phyloP scores from a whole-genome alignment of 2,113 vertebrate species.

The Vimba vimba region DNA sequence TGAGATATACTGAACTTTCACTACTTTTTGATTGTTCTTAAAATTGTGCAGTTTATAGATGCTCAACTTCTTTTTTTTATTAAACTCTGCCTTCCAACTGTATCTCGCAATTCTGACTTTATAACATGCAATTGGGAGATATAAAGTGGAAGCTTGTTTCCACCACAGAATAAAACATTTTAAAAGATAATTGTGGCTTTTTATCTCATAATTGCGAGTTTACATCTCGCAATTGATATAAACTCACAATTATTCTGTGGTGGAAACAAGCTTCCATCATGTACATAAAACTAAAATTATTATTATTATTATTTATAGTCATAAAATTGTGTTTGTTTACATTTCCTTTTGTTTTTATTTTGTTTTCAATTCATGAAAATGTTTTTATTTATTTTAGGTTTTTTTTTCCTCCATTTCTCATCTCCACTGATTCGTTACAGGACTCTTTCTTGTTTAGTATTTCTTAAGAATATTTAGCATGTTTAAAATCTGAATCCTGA shows the following conservation, averaged over 20 bases:
- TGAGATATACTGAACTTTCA: conserved; percentile 5
- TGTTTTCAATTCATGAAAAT: not conserved
- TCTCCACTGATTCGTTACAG: not conserved
- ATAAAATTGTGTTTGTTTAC: not conserved
- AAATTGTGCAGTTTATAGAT: not conserved
- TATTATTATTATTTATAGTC: not conserved
- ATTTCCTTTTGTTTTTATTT: not conserved
- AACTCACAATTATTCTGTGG: no score
- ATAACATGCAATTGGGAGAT: no score
- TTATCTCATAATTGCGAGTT: no score
- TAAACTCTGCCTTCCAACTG: not conserved
- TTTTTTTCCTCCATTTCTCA: not conserved
- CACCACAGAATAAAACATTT: no score
- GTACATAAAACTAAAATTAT: no score
- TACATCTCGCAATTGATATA: no score
- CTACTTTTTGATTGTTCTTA: not conserved
- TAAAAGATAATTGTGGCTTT: no score
- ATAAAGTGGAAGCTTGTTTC: no score
- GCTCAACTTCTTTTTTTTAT: not conserved
- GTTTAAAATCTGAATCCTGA: not conserved
- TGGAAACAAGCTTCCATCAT: no score
- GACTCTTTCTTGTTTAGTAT: not conserved
- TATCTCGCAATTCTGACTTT: no score
- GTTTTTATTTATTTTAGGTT: no score
- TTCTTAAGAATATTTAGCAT: not conserved